A percentile compares a stretch with the other conserved stretches of the same genome.
phyloP scores from a whole-genome alignment of 1,140 invertebrate genomes.

The Kradibia gibbosae region DNA sequence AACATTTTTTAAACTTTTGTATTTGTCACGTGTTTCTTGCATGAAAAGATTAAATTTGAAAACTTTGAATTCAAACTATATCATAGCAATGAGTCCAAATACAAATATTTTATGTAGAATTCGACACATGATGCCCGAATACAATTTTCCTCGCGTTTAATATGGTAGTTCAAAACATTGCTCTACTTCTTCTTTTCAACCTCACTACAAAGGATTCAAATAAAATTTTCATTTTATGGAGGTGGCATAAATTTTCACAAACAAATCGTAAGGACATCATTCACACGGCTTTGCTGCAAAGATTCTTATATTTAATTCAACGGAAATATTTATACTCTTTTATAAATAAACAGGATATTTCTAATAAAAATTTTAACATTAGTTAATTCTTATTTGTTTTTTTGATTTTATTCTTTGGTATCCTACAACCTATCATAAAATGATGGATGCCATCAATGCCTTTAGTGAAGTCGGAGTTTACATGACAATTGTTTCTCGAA shows the following conservation, averaged over 20 bases:
- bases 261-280: background rate
- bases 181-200: background rate
- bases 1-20: no score
- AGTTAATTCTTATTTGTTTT: no score
- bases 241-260: constrained; percentile 4
- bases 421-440: constrained; percentile 49
- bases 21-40: no score
- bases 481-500: constrained; percentile 45
- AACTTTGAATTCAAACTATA: constrained; percentile 19
- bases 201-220: background rate
- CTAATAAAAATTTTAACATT: no score
- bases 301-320: background rate
- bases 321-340: background rate
- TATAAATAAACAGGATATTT: background rate
- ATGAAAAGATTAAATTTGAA: constrained; percentile 17
- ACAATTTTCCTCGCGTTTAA: constrained; percentile 30
- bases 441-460: constrained; percentile 35
- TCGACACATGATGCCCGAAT: constrained; percentile 28
- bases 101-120: background rate
- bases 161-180: constrained; percentile 7
- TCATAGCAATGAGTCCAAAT: background rate
- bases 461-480: constrained; percentile 22
- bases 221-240: constrained; percentile 1
- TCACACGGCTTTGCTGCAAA: background rate
- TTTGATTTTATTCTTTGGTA: constrained; percentile 4